phyloP scores from a whole-genome alignment of 2,888 invertebrate species.

The Tenthredo notha region DNA sequence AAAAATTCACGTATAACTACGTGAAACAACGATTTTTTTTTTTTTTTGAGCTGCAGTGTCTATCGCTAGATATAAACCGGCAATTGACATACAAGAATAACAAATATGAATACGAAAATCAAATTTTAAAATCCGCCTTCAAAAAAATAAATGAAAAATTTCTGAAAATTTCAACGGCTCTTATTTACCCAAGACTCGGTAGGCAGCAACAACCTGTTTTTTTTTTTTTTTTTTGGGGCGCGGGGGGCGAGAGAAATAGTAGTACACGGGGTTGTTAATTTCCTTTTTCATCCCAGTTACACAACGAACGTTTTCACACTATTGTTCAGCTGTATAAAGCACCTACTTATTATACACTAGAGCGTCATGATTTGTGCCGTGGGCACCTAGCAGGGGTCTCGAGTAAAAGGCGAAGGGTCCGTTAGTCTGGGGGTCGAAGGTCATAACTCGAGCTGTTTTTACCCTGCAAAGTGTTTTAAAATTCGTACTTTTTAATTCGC shows the following conservation, averaged over 20 bases:
- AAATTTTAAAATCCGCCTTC: neutral
- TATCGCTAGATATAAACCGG: too few relatives aligned
- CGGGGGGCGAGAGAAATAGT: neutral
- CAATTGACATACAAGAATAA: too few relatives aligned
- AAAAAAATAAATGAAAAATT: neutral
- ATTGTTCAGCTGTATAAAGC: conserved; percentile 20
- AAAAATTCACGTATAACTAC: too few relatives aligned
- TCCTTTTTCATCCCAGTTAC: conserved; percentile 15
- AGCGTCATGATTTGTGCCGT: conserved; percentile 43
- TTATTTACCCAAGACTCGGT: neutral
- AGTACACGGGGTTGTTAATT: neutral
- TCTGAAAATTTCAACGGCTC: neutral
- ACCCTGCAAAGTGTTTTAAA: neutral
- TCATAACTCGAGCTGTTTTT: conserved; percentile 35
- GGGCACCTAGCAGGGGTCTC: conserved; percentile 22
- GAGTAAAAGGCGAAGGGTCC: conserved; percentile 32
- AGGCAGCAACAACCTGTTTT: conserved; percentile 30
- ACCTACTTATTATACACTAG: conserved; percentile 47
- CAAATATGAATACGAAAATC: too few relatives aligned
- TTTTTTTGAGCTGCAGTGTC: too few relatives aligned
- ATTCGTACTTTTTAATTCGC: conserved; percentile 28
- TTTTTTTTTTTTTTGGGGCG: too few relatives aligned
- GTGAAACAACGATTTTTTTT: too few relatives aligned
- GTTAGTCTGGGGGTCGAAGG: conserved; percentile 42
- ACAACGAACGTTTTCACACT: conserved; percentile 34